Conservation (phyloP, 2,113 vertebrate genomes). For the Accipiter cooperii region DNA sequence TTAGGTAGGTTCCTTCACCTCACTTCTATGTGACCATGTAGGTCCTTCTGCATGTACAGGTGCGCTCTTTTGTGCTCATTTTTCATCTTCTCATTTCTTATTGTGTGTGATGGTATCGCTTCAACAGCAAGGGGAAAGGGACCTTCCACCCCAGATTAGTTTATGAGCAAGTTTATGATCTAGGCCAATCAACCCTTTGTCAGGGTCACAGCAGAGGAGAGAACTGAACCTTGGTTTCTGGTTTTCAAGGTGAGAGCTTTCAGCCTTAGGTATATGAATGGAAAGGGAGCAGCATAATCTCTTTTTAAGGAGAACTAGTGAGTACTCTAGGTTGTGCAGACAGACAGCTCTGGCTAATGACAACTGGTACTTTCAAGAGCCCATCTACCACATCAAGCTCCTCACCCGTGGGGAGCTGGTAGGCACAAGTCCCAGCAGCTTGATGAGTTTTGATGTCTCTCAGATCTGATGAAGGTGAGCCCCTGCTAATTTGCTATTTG, state of each 20-base stretch:
- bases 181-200: not conserved
- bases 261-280: not conserved
- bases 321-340: not conserved
- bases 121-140: not conserved
- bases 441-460: not conserved
- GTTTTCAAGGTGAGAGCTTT: not conserved
- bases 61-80: not conserved
- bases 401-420: rapidly evolving
- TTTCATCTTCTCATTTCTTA: not conserved
- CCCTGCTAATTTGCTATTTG: not conserved
- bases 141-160: not conserved
- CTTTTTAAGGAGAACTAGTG: not conserved
- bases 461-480: not conserved
- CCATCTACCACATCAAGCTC: not conserved
- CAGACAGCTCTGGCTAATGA: not conserved
- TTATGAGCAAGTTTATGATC: not conserved
- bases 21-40: not conserved
- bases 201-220: not conserved
- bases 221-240: not conserved
- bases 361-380: not conserved
- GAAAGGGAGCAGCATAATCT: not conserved
- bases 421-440: not conserved
- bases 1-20: not conserved
- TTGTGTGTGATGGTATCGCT: not conserved
- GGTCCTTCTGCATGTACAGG: not conserved